These are phyloP conservation scores for Rhipidura dahli DNA, from an alignment of 2,113 vertebrate species.

Conservation along the genomic window DNA sequence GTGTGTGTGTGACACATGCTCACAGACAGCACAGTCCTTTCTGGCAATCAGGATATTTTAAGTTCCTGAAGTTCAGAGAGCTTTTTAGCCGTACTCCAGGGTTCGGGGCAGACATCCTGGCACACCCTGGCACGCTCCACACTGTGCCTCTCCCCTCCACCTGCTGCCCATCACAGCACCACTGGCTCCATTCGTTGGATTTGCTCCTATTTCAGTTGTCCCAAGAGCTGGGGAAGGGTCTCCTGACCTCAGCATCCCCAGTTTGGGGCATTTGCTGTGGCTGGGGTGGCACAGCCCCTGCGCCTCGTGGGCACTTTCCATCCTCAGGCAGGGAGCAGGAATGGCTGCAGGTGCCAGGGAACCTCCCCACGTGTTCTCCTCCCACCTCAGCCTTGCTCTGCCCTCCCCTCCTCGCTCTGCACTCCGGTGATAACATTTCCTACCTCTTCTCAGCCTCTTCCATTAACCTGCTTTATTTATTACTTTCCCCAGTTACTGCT, in stretches of 20 bases:
- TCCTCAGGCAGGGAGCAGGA: neutral
- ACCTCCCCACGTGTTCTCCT: neutral
- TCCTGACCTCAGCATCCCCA: neutral
- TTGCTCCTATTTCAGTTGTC: neutral
- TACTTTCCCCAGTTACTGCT: neutral
- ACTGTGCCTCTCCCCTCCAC: neutral
- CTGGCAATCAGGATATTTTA: neutral
- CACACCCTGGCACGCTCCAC: rapidly evolving
- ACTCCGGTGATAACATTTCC: neutral
- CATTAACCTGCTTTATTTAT: neutral
- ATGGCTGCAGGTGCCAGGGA: neutral
- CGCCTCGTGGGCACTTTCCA: rapidly evolving
- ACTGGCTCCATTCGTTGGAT: rapidly evolving
- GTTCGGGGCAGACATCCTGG: neutral
- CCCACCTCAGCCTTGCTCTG: neutral
- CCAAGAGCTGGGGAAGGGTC: neutral
- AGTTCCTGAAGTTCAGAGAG: neutral
- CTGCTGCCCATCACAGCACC: neutral
- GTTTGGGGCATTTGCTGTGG: neutral
- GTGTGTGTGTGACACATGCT: rapidly evolving
- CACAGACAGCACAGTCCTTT: rapidly evolving
- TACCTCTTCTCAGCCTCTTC: neutral
- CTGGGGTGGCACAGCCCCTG: neutral
- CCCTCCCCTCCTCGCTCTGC: neutral
- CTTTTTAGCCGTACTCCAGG: rapidly evolving